Percentiles rank a stretch among this genome's conserved stretches.
Evolutionary conservation across 2,113 vertebrate genomes (phyloP).

Genomic region (Pyxicephalus adspersus): DNA sequence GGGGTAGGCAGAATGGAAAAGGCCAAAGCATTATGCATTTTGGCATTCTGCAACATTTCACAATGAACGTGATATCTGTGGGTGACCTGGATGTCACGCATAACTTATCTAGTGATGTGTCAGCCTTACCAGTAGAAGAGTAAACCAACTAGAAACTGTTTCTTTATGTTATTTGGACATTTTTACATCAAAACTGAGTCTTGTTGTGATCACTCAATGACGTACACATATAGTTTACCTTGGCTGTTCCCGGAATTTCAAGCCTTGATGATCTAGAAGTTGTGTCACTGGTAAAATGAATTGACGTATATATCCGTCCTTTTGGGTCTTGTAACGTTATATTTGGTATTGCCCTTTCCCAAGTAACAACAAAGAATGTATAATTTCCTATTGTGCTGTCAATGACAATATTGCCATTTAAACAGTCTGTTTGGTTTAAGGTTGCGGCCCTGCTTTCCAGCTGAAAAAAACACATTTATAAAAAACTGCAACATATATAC

Average conservation of each 20-base stretch:
- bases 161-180: too few relatives aligned
- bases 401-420: slow-evolving; percentile 65
- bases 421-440: slow-evolving; percentile 44
- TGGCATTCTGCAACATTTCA: too few relatives aligned
- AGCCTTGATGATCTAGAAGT: slow-evolving; percentile 56
- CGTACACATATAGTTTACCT: slow-evolving; percentile 59
- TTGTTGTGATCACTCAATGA: not conserved
- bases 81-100: too few relatives aligned
- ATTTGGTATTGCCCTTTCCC: slow-evolving; percentile 51
- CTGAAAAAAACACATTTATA: slow-evolving; percentile 44
- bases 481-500: slow-evolving; percentile 29
- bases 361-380: slow-evolving; percentile 69
- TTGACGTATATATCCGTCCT: slow-evolving; percentile 60
- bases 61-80: too few relatives aligned
- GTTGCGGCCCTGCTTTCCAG: slow-evolving; percentile 65
- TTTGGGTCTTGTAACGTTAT: slow-evolving; percentile 65
- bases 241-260: slow-evolving; percentile 65
- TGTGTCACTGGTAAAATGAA: slow-evolving; percentile 54
- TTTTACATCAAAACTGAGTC: too few relatives aligned
- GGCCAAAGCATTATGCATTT: too few relatives aligned
- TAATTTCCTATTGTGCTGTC: slow-evolving; percentile 70
- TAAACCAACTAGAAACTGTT: too few relatives aligned
- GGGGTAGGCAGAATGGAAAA: too few relatives aligned
- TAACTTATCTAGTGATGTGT: too few relatives aligned
- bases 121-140: too few relatives aligned